These are phyloP conservation scores for Halictus rubicundus DNA, from an alignment of 1,140 invertebrate genomes.

Conservation along the genomic window DNA sequence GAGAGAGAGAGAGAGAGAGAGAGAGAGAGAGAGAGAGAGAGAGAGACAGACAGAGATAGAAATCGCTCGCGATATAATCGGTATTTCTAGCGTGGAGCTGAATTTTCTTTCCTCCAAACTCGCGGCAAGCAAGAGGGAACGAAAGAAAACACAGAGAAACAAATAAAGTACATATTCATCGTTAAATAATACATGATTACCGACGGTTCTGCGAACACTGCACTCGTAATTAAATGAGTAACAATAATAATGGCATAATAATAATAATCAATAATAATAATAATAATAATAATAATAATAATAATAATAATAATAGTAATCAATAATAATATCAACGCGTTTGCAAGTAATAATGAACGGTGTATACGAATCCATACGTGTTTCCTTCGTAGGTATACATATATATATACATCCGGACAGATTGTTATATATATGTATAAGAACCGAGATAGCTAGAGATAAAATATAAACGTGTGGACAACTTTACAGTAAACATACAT, in stretches of 20 bases:
- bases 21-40: neutral
- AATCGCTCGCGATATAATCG: neutral
- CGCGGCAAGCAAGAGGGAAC: neutral
- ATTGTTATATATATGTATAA: constrained; percentile 46
- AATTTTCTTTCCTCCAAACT: neutral
- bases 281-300: constrained; percentile 66
- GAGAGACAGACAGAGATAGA: neutral
- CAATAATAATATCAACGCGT: constrained; percentile 64
- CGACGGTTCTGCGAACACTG: constrained; percentile 64
- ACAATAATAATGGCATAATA: constrained; percentile 69
- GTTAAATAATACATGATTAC: constrained; percentile 17
- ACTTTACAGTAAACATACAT: constrained; percentile 72
- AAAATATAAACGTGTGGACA: constrained; percentile 66
- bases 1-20: neutral
- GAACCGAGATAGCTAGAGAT: constrained; percentile 41
- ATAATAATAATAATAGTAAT: constrained; percentile 61
- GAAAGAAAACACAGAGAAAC: neutral
- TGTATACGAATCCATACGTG: constrained; percentile 56
- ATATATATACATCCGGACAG: constrained; percentile 51
- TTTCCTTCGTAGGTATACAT: constrained; percentile 39
- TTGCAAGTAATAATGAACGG: constrained; percentile 61
- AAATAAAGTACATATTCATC: neutral
- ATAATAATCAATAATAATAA: constrained; percentile 67
- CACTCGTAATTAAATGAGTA: constrained; percentile 68
- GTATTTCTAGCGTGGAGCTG: neutral